These are phyloP conservation scores for Digitonthophagus gazella DNA, from an alignment of 2,888 invertebrate genomes.

Conservation along the genomic window DNA sequence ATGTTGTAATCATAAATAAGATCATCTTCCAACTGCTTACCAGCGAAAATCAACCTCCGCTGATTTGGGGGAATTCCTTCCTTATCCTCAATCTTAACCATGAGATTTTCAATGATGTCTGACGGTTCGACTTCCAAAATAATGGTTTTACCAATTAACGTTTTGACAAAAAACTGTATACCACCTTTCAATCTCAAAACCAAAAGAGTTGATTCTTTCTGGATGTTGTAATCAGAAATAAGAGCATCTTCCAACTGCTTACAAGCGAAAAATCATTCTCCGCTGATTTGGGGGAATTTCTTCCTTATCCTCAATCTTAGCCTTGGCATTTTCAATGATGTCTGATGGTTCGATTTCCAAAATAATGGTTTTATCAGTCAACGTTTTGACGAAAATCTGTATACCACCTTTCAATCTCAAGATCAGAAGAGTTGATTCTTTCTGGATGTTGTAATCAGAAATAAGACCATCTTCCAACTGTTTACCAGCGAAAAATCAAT, in stretches of 20 bases:
- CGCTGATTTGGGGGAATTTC: constrained; percentile 63
- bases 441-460: too few relatives aligned
- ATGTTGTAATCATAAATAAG: constrained; percentile 64
- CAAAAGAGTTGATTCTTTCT: too few relatives aligned
- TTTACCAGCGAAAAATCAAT: too few relatives aligned
- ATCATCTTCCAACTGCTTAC: constrained; percentile 69
- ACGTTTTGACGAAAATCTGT: too few relatives aligned
- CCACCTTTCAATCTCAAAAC: constrained; percentile 65
- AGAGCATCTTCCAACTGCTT: constrained; percentile 70
- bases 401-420: too few relatives aligned
- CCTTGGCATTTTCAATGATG: constrained; percentile 64
- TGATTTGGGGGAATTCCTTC: constrained; percentile 62
- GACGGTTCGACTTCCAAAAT: constrained; percentile 61
- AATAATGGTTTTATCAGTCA: too few relatives aligned
- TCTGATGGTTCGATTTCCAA: too few relatives aligned
- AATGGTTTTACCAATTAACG: constrained; percentile 58
- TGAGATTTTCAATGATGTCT: constrained; percentile 62
- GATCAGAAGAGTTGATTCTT: too few relatives aligned
- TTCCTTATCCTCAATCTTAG: constrained; percentile 57
- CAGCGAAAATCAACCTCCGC: constrained; percentile 63
- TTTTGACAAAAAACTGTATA: constrained; percentile 66
- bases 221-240: constrained; percentile 64
- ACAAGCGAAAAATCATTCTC: constrained; percentile 62
- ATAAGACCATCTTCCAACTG: too few relatives aligned
- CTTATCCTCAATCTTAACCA: constrained; percentile 57